Evolutionary conservation across 1,140 invertebrate species (phyloP), one percentile per base, ranked within the genome.

Genomic region (Dolichoris vasculosae): DNA sequence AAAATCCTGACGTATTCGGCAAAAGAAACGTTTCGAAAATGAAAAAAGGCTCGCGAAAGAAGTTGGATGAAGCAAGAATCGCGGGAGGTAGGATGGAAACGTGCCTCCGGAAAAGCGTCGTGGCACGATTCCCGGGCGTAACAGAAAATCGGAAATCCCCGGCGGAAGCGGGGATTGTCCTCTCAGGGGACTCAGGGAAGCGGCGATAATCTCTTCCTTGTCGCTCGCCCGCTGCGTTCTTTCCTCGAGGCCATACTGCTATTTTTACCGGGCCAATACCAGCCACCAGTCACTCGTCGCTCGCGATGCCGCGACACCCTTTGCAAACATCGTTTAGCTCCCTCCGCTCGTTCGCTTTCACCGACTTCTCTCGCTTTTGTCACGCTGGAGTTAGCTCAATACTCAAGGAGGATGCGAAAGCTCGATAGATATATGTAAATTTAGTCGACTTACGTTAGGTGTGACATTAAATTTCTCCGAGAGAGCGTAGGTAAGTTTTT

Each of bases 261-360:
- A 90, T 90, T 89, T 90, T 90, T 87, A 83, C 86, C 89, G 59
- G 40, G 30, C n/a, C n/a, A 38, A 30, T 4, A 46, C 67, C 84
- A 63, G 64, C 85, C 85, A 85, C 88, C 84, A 87, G 85, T 86
- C 85, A 87, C 82, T 83, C 83, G 86, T 89, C 82, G 86, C 76
- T 78, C 20, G 67, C 87, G 73, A 43, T 32, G 38, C 63, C n/a
- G 30, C 69, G 67, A 67, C 80, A 88, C 87, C 88, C 87, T 87
- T 88, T 84, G 88, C 85, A 78, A 83, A 85, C 88, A 89, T 88
- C 87, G 79, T 84, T 84, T 84, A 79, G 75, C 59, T 78, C 73
- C 32, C 82, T 73, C 48, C 69, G 26, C 23, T 30, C 15, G 23
- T 32, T 32, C 75, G 46, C n/a, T 46, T 71, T 23, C 38, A 79